Evolutionary conservation across 2,113 vertebrate species (phyloP).

Genomic region (Rhombomys opimus): DNA sequence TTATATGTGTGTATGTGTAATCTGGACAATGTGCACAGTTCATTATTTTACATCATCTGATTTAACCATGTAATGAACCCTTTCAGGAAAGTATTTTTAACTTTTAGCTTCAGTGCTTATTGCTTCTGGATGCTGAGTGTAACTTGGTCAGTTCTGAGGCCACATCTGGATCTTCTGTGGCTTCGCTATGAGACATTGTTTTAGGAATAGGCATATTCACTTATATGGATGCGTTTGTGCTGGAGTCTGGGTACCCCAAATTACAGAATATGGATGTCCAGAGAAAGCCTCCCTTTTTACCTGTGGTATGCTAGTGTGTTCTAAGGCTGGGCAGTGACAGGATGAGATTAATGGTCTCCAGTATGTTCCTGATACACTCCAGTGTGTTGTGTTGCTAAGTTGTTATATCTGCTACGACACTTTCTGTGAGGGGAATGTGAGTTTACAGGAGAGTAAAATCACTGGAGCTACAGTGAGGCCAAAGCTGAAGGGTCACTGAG

Average conservation of each 20-base stretch:
- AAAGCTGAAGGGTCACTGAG: not conserved
- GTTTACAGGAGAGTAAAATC: not conserved
- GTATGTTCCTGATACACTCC: fast-evolving
- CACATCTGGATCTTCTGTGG: not conserved
- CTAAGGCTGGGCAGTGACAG: not conserved
- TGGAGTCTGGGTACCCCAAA: not conserved
- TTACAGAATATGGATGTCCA: not conserved
- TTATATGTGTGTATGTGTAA: not conserved
- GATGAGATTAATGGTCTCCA: too few relatives aligned
- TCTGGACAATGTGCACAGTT: not conserved
- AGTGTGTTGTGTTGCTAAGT: not conserved
- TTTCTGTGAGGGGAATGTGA: not conserved
- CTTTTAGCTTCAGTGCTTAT: not conserved
- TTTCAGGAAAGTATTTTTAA: not conserved
- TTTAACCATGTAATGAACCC: not conserved
- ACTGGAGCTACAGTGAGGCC: not conserved
- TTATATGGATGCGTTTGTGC: not conserved
- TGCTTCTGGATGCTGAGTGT: not conserved
- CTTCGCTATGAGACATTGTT: not conserved
- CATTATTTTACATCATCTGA: not conserved
- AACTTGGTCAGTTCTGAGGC: not conserved
- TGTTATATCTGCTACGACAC: not conserved
- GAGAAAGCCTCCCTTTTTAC: not conserved
- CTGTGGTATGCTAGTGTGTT: not conserved
- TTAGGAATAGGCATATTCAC: constrained; percentile 9